Conservation (phyloP, 2,888 invertebrate genomes). For the Caenorhabditis sp. region DNA sequence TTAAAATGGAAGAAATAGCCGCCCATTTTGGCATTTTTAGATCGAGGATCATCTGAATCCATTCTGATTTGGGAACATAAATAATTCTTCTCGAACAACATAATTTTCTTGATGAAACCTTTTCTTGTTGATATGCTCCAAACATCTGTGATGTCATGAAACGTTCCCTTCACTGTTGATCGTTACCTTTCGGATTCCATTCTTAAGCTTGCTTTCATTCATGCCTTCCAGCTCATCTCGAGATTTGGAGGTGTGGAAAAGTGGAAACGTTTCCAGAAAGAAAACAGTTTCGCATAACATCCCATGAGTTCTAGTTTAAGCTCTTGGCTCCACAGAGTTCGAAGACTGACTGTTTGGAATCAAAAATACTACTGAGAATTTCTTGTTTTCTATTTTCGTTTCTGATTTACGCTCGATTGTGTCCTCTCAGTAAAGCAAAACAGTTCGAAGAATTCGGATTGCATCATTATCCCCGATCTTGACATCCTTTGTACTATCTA, state of each 20-base stretch:
- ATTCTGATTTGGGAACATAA: not conserved
- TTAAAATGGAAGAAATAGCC: not conserved
- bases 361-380: not conserved
- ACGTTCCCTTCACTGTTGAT: slow-evolving; percentile 21
- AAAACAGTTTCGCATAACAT: not conserved
- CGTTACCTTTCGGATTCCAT: slow-evolving; percentile 32
- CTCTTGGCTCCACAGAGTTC: not conserved
- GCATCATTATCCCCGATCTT: no score
- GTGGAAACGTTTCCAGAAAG: not conserved
- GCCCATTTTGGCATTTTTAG: not conserved
- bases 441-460: no score
- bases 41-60: slow-evolving; percentile 1
- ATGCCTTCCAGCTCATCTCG: slow-evolving; percentile 22
- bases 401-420: no score
- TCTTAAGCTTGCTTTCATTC: slow-evolving; percentile 18
- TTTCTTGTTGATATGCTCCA: not conserved
- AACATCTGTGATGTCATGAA: slow-evolving; percentile 29
- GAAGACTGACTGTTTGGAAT: not conserved
- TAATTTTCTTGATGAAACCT: not conserved
- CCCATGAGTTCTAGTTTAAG: not conserved
- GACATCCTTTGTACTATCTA: no score
- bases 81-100: not conserved
- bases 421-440: no score
- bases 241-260: slow-evolving; percentile 31
- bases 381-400: no score